These are phyloP conservation scores for Hartigia nigra DNA, from an alignment of 2,888 invertebrate genomes.

Conservation along the genomic window DNA sequence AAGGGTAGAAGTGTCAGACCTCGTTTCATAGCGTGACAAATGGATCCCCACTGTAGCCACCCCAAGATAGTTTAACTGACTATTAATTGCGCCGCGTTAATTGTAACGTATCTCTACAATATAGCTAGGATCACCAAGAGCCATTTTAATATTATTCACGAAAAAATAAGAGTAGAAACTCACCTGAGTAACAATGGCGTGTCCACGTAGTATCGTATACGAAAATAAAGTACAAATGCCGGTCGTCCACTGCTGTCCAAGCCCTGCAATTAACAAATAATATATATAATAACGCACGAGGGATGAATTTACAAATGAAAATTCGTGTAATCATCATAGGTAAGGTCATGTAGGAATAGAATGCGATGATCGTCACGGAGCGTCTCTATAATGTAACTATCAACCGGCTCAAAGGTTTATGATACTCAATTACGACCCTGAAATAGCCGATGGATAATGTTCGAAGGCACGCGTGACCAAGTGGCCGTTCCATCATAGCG, in stretches of 20 bases:
- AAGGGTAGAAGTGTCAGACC: background rate
- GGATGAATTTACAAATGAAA: background rate
- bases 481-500: background rate
- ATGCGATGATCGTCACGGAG: background rate
- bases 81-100: background rate
- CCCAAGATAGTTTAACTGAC: background rate
- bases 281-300: background rate
- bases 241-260: slow-evolving; percentile 92
- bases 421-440: background rate
- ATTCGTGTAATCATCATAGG: slow-evolving; percentile 11
- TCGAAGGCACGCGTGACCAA: background rate
- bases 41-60: background rate
- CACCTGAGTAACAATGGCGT: slow-evolving; percentile 87
- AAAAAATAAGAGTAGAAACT: slow-evolving; percentile 27
- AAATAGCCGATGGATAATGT: background rate
- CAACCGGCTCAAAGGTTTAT: background rate
- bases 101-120: background rate
- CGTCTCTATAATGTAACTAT: background rate
- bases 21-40: background rate
- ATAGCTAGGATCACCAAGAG: background rate
- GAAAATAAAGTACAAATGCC: slow-evolving; percentile 87
- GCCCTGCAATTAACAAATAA: slow-evolving; percentile 71
- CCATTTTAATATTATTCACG: background rate
- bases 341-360: background rate
- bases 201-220: slow-evolving; percentile 94